Evolutionary conservation across 1,140 invertebrate species (phyloP).

Genomic region (Leptinotarsa texana): DNA sequence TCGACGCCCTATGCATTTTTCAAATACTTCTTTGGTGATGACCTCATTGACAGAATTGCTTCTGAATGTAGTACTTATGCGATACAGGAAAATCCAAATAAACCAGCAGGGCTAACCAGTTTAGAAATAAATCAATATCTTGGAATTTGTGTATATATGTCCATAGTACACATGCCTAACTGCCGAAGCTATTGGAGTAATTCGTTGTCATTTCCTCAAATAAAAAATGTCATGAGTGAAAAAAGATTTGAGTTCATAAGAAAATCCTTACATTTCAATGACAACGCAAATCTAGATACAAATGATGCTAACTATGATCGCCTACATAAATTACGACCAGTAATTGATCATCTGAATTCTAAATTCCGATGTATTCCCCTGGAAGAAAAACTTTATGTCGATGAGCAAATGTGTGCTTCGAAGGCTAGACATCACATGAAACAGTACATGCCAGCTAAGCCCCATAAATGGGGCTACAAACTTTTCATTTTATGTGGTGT

Average conservation of each 20-base stretch:
- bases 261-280: constrained; percentile 11
- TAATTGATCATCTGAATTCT: not conserved
- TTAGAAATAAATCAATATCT: no score
- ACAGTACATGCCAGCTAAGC: constrained; percentile 48
- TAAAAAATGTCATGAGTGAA: constrained; percentile 10
- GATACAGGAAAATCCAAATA: constrained; percentile 5
- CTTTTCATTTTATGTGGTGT: constrained; percentile 37
- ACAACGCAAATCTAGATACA: not conserved
- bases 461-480: constrained; percentile 55
- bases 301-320: not conserved
- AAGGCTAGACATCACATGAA: constrained; percentile 40
- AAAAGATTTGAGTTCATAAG: constrained; percentile 1
- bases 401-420: constrained; percentile 42
- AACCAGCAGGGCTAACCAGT: not conserved
- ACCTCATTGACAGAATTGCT: not conserved
- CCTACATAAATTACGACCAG: constrained; percentile 13
- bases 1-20: constrained; percentile 7
- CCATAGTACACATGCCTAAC: constrained; percentile 14
- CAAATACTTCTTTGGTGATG: constrained; percentile 15
- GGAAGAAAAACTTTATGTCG: constrained; percentile 32
- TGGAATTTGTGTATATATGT: constrained; percentile 13
- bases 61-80: not conserved
- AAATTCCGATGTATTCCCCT: constrained; percentile 23
- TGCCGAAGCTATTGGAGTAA: not conserved
- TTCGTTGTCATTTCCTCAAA: not conserved